These are phyloP conservation scores for Macroramphosus scolopax DNA, from an alignment of 2,797 vertebrate species.

Conservation along the genomic window DNA sequence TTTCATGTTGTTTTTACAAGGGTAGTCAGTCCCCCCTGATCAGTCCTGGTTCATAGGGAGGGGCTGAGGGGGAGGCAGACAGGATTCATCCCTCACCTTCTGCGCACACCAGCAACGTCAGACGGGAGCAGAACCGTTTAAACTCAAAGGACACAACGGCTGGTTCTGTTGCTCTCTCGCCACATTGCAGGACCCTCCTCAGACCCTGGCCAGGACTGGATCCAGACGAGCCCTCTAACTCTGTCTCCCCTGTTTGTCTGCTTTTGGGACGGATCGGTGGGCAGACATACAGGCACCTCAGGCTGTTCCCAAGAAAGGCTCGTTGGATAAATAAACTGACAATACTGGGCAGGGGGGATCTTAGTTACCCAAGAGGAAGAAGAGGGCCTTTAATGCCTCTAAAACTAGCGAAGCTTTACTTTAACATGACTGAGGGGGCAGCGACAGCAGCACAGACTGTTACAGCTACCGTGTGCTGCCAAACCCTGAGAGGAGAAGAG, in stretches of 20 bases:
- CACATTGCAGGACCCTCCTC: slow-evolving; percentile 80
- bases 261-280: slow-evolving; percentile 56
- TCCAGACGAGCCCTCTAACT: slow-evolving; percentile 79
- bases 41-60: slow-evolving; percentile 81
- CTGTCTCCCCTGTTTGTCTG: slow-evolving; percentile 71
- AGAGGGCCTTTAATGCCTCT: slow-evolving; percentile 48
- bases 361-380: slow-evolving; percentile 49
- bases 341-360: slow-evolving; percentile 58
- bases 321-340: slow-evolving; percentile 68
- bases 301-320: slow-evolving; percentile 77
- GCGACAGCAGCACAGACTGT: slow-evolving; percentile 75
- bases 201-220: slow-evolving; percentile 80
- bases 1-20: slow-evolving; percentile 74
- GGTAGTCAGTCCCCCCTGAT: slow-evolving; percentile 78
- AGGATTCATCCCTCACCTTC: slow-evolving; percentile 75
- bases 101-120: slow-evolving; percentile 77
- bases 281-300: slow-evolving; percentile 75
- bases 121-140: slow-evolving; percentile 79
- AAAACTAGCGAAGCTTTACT: slow-evolving; percentile 59
- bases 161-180: slow-evolving; percentile 79
- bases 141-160: slow-evolving; percentile 61
- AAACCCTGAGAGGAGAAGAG: slow-evolving; percentile 80
- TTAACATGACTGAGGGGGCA: slow-evolving; percentile 68
- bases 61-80: slow-evolving; percentile 76
- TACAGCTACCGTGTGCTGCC: slow-evolving; percentile 78